phyloP scores from a whole-genome alignment of 2,888 invertebrate genomes.

The Polydrusus pterygomalis region DNA sequence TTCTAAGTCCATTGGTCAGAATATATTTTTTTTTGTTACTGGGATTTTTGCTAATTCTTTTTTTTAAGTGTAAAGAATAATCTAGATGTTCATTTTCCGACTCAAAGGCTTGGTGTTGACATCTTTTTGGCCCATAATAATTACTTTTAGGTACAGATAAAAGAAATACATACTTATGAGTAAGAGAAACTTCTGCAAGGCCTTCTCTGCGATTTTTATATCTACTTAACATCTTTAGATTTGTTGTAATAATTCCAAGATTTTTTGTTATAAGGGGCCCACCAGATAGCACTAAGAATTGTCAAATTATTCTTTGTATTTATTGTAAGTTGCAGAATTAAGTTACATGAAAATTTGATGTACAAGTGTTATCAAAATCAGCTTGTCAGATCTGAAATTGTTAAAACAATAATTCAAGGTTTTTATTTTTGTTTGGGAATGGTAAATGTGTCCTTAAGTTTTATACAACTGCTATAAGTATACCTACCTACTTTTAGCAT shows the following conservation, averaged over 20 bases:
- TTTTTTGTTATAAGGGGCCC: slow-evolving; percentile 13
- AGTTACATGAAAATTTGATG: slow-evolving; percentile 28
- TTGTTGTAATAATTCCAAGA: not conserved
- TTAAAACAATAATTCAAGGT: not conserved
- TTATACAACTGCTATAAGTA: not conserved
- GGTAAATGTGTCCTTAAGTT: not conserved
- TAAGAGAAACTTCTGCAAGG: not conserved
- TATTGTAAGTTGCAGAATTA: slow-evolving; percentile 30
- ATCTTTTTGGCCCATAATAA: too few relatives aligned
- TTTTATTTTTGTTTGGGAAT: not conserved
- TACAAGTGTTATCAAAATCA: not conserved
- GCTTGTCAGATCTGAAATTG: not conserved
- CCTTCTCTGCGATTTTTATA: not conserved
- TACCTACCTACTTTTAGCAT: not conserved
- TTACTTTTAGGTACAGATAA: too few relatives aligned
- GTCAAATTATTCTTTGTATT: slow-evolving; percentile 17
- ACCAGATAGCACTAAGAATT: slow-evolving; percentile 35
- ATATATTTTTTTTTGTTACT: too few relatives aligned
- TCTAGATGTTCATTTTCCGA: too few relatives aligned
- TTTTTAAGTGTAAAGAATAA: too few relatives aligned
- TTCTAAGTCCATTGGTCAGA: too few relatives aligned
- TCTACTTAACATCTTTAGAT: not conserved
- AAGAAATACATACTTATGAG: too few relatives aligned
- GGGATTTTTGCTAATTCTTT: too few relatives aligned
- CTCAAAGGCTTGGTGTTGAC: too few relatives aligned